Conservation (phyloP, 2,113 vertebrate species). For the Scytalopus superciliaris region DNA sequence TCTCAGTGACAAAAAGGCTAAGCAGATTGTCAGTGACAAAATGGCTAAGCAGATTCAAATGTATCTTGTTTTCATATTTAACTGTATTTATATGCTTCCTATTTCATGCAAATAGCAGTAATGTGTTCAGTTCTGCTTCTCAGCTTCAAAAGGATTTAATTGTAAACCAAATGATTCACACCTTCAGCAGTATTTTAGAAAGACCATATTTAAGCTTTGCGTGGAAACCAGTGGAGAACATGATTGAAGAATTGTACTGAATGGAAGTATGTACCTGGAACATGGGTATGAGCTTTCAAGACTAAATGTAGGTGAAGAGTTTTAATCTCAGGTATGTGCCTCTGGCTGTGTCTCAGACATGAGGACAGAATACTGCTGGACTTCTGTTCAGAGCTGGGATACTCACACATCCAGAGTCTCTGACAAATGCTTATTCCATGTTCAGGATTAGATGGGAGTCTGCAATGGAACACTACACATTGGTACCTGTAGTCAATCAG, state of each 20-base stretch:
- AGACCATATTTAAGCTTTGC: neutral
- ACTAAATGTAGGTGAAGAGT: accelerated
- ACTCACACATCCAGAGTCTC: neutral
- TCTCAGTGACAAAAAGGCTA: neutral
- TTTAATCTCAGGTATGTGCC: neutral
- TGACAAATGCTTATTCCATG: neutral
- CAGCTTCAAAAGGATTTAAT: neutral
- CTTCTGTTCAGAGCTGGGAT: neutral
- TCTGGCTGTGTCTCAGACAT: neutral
- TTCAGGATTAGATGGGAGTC: neutral
- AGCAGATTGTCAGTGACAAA: neutral
- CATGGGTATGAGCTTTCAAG: neutral
- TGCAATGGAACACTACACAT: neutral
- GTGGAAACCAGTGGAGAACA: neutral
- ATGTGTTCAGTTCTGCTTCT: neutral
- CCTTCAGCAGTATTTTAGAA: neutral
- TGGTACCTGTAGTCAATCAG: neutral
- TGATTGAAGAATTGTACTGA: neutral
- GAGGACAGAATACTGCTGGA: neutral
- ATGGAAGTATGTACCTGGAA: neutral
- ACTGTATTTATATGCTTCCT: neutral
- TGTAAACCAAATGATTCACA: neutral
- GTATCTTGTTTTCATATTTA: neutral
- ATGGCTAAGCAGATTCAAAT: neutral
- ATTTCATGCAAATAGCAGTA: neutral